Base-by-base conservation (phyloP, 1,140 invertebrate species). In the Neodiprion fabricii region DNA sequence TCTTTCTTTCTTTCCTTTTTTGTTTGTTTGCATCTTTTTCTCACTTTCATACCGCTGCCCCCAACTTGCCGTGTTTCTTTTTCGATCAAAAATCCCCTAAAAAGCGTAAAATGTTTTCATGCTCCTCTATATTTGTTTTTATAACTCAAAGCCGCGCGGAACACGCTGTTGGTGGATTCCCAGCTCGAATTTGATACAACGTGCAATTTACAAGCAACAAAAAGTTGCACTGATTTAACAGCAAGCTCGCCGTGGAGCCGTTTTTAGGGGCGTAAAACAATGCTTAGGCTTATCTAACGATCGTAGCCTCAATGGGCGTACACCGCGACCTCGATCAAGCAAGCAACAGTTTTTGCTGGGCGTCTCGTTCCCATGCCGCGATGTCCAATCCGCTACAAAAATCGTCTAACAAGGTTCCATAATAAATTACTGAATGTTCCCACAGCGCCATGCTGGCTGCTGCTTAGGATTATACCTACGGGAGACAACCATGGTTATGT, bases 301-400 rank as follows among this genome's bases (percentile, higher is more conserved):
- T 61, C 53, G 53, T 61, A 61, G 53, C 53, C 53, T 61, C 53
- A 61, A 61, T 61, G 53, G 53, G 53, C 53, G 53, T 61, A 61
- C 53, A 61, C 53, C 53, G 53, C 53, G 53, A 61, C 53, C 53
- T 61, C 53, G 53, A 61, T 61, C 53, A 61, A 61, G 53, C 11
- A 61, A 61, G 53, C 11, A 61, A 61, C 53, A 14, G 53, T 61
- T 61, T 61, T 61, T 61, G 53, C 53, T 61, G 53, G 53, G 53
- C 53, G 53, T 61, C 53, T 40, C 53, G 53, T 61, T 61, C 53
- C 53, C 53, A 61, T 61, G 53, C 53, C 53, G 9, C 53, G 53
- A 61, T 61, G 9, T 61, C 53, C 53, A 61, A 61, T 61, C 53
- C 28, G 28, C 53, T 61, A 61, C n/a, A 61, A 61, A 61, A 61